Evolutionary conservation across 2,888 invertebrate genomes (phyloP).

Genomic region (Ariolimax columbianus): DNA sequence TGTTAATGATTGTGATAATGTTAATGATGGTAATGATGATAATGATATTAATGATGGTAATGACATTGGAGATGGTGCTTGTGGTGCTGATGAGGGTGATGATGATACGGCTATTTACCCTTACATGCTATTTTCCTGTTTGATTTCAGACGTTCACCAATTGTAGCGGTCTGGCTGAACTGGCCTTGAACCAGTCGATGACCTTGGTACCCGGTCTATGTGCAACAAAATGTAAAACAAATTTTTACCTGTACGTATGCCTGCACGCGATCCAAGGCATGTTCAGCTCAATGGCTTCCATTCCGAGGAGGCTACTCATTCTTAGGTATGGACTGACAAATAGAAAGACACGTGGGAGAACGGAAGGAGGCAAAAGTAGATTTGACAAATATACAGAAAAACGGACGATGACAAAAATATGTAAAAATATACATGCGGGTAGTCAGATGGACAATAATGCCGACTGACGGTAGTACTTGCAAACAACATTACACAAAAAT

Average conservation of each 20-base stretch:
- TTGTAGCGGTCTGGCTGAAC: constrained; percentile 3
- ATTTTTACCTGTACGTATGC: constrained; percentile 30
- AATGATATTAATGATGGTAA: no score
- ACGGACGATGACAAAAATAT: neutral
- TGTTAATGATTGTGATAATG: no score
- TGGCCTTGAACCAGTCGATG: neutral
- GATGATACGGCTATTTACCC: no score
- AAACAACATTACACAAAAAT: no score
- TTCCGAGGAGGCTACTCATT: constrained; percentile 27
- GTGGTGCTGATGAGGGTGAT: no score
- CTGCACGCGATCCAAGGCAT: constrained; percentile 24
- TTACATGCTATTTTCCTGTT: no score
- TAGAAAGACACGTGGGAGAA: neutral
- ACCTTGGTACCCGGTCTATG: constrained; percentile 35
- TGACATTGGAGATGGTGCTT: no score
- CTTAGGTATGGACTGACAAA: constrained; percentile 5
- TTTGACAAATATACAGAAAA: neutral
- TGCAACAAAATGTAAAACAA: neutral
- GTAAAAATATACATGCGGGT: no score
- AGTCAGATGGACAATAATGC: no score
- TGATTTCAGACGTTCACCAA: constrained; percentile 33
- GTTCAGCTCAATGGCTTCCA: neutral
- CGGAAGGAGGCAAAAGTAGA: neutral
- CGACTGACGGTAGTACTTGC: no score
- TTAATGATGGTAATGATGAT: no score